Evolutionary conservation across 2,888 invertebrate species (phyloP), one percentile per base, ranked within the genome.

Genomic region (Rhodophaea formosa): DNA sequence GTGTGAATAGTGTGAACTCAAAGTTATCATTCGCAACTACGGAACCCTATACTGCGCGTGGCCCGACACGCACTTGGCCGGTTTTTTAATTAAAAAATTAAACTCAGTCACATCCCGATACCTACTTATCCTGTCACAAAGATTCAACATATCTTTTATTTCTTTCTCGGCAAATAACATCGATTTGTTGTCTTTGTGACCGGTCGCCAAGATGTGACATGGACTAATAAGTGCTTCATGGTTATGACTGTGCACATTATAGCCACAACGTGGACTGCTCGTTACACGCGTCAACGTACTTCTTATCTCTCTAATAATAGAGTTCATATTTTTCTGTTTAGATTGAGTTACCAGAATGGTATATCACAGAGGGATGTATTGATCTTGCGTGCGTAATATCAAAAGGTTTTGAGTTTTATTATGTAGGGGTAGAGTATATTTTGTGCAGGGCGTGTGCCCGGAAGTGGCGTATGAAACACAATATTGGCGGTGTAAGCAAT

Each of bases 401-500:
- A 53, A 8, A 53, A 52, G 15, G 64, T 65, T 14, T 68, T 63
- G 53, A 42, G 58, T 62, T 60, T 46, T 58, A 55, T 53, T n/a
- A 10, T 23, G 32, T 30, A 15, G 30, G 5, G 15, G 53, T 64
- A 71, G 60, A 58, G 73, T 67, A 8, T 56, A 65, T 66, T 73
- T 70, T 75, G 39, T 67, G 1, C 49, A 68, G 65, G 29, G 43
- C 54, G 39, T 5, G 23, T 56, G 59, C 52, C 60, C 66, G 68
- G 67, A 65, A 70, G 69, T 66, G 71, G 66, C 72, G 72, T 81
- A 80, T 79, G 80, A 78, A 81, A 83, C 73, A 88, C 89, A 89
- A 91, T 91, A 91, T 90, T 89, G 89, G 86, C 79, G 84, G 81
- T 86, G 91, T 89, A 86, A 88, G 88, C 79, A 85, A 86, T 88